These are phyloP conservation scores for Gadopsis marmoratus DNA, from an alignment of 2,797 vertebrate species.

Conservation along the genomic window DNA sequence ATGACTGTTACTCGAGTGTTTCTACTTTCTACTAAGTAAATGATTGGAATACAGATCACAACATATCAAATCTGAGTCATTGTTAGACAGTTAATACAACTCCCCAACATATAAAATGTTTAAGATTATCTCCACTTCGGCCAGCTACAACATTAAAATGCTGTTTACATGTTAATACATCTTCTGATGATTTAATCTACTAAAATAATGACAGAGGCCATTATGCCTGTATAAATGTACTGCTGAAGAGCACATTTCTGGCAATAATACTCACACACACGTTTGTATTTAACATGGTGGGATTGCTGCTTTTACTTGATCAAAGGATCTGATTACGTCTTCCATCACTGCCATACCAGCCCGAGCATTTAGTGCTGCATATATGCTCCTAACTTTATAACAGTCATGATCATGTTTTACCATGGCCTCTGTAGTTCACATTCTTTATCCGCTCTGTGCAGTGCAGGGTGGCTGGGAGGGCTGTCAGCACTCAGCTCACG, in stretches of 20 bases:
- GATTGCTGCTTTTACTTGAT: not conserved
- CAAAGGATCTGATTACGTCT: not conserved
- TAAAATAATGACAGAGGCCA: not conserved
- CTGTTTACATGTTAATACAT: not conserved
- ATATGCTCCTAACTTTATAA: not conserved
- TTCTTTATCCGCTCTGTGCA: conserved; percentile 22
- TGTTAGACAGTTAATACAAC: not conserved
- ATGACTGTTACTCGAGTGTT: not conserved
- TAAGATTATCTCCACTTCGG: not conserved
- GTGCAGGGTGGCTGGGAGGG: conserved; percentile 49
- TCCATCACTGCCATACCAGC: not conserved
- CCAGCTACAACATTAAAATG: not conserved
- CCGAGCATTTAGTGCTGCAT: not conserved
- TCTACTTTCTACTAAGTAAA: not conserved
- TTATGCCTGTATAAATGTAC: not conserved
- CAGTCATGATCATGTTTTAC: not conserved
- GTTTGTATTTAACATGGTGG: not conserved
- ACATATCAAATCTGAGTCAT: not conserved
- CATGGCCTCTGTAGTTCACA: not conserved
- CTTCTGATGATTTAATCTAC: not conserved
- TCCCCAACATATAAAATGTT: not conserved
- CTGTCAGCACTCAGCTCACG: conserved; percentile 89
- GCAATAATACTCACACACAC: not conserved
- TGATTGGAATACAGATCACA: not conserved
- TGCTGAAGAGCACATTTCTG: not conserved